Conservation (phyloP, 2,113 vertebrate species). For the Setophaga kirtlandii region DNA sequence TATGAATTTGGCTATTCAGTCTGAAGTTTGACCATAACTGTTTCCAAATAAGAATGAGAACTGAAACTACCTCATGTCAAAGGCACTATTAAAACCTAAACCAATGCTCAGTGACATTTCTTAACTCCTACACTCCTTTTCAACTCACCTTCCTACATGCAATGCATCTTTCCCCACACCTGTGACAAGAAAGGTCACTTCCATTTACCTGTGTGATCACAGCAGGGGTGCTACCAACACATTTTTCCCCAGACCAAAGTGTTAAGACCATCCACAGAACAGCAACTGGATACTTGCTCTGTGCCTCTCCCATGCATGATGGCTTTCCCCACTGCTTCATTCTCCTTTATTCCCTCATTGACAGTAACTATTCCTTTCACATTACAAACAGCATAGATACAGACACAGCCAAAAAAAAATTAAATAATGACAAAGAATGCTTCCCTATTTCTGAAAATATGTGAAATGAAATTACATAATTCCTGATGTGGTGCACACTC, state of each 20-base stretch:
- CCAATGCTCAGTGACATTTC: not conserved
- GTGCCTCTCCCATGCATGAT: not conserved
- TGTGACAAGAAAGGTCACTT: not conserved
- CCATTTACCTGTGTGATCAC: not conserved
- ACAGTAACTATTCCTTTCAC: not conserved
- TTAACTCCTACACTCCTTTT: not conserved
- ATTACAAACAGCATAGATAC: not conserved
- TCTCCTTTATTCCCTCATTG: not conserved
- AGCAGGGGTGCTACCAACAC: not conserved
- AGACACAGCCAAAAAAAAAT: not conserved
- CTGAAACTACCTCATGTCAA: not conserved
- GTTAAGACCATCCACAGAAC: not conserved
- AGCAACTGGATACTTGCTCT: not conserved
- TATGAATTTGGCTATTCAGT: not conserved
- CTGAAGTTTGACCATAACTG: not conserved
- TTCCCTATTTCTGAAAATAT: not conserved
- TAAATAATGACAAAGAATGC: not conserved
- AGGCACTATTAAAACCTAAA: not conserved
- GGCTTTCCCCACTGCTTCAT: not conserved
- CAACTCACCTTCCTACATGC: not conserved
- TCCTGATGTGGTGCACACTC: not conserved
- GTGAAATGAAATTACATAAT: not conserved
- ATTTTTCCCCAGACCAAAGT: not conserved
- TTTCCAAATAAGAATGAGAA: not conserved
- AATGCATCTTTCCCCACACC: not conserved